phyloP scores from a whole-genome alignment of 2,797 vertebrate genomes.

The Lepidocolaptes lacrymiger region DNA sequence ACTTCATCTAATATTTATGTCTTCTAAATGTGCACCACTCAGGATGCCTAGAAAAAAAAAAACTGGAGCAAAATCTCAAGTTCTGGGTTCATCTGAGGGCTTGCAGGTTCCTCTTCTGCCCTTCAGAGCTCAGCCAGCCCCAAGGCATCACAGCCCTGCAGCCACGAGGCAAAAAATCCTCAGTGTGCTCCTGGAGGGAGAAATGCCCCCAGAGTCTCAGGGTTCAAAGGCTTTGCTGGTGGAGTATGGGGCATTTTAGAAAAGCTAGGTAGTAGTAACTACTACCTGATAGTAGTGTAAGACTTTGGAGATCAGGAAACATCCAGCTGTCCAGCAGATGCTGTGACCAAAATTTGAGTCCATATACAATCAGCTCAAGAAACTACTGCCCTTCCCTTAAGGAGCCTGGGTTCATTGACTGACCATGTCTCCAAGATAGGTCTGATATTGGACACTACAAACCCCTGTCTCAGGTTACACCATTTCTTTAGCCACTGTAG shows the following conservation, averaged over 20 bases:
- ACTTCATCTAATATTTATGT: background rate
- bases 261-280: background rate
- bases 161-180: background rate
- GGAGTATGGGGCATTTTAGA: background rate
- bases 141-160: rapidly evolving
- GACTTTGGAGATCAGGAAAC: background rate
- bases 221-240: background rate
- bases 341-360: background rate
- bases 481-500: background rate
- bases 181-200: background rate
- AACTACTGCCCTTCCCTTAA: background rate
- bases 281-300: background rate
- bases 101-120: background rate
- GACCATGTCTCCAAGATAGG: background rate
- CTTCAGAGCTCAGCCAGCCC: background rate
- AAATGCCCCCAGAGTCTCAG: background rate
- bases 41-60: background rate
- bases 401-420: background rate
- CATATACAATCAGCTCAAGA: background rate
- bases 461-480: rapidly evolving
- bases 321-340: background rate
- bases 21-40: background rate
- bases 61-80: background rate
- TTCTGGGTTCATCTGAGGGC: background rate
- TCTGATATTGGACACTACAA: background rate